Evolutionary conservation across 2,888 invertebrate genomes (phyloP), one percentile per base, ranked within the genome.

Genomic region (Ganaspis brasiliensis): DNA sequence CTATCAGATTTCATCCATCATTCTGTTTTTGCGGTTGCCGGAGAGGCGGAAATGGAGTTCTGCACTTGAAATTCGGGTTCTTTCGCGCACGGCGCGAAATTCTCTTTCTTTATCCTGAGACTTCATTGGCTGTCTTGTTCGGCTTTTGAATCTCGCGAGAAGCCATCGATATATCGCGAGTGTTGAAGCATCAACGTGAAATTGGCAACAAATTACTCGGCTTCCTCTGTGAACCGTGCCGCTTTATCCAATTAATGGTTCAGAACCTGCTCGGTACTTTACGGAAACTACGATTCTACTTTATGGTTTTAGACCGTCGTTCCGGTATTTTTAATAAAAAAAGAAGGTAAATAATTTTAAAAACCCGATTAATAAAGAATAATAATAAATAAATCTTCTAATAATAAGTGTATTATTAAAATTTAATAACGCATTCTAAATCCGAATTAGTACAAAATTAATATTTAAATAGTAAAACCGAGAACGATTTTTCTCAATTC

Each of bases 141-240:
- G 24, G 19, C 74, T 55, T 52, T 52, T 45, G 52, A 49, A 19
- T 16, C 19, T 49, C 56, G 16, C 49, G 45, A 37, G 55, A 49
- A 49, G 73, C 37, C 63, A 31, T 82, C 81, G 78, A 84, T 83
- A 85, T 81, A 85, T 83, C 82, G 79, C 82, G 78, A 78, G 76
- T 74, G 77, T 76, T 59, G 49, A 74, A 76, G 82, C 84, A 86
- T 87, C 87, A 85, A 84, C 87, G 87, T 83, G 86, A 88, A 88
- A 89, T 89, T 88, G 88, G 86, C 86, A 89, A 88, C 88, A 89
- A 89, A 89, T 90, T 89, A 88, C 87, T 84, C 84, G 78, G 73
- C 78, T 79, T 81, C 81, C 83, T 82, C 78, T 79, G 79, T 76
- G 72, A 79, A 70, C 77, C 80, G 81, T 72, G 79, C 85, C 86